Evolutionary conservation across 1,140 invertebrate genomes (phyloP).

Genomic region (Bombus soroeensis): DNA sequence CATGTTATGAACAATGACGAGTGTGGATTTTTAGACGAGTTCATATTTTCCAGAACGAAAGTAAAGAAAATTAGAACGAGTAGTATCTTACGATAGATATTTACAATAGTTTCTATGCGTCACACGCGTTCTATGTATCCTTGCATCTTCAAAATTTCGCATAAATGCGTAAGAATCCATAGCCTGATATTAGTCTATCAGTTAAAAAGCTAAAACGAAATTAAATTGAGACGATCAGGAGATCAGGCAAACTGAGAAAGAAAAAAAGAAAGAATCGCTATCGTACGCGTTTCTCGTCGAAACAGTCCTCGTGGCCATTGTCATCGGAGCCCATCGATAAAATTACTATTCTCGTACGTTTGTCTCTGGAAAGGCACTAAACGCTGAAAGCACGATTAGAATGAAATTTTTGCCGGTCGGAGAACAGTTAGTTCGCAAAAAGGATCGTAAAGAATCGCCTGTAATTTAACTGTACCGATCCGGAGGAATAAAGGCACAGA

Average conservation of each 20-base stretch:
- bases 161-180: background rate
- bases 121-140: background rate
- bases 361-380: conserved; percentile 6
- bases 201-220: background rate
- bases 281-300: background rate
- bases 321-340: background rate
- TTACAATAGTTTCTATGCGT: too few relatives aligned
- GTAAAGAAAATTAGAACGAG: too few relatives aligned
- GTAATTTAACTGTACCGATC: conserved; percentile 17
- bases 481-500: conserved; percentile 8
- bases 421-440: background rate
- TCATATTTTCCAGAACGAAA: too few relatives aligned
- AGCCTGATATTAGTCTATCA: background rate
- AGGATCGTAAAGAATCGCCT: conserved; percentile 4
- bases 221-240: background rate
- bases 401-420: conserved; percentile 2
- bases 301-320: background rate
- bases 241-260: background rate
- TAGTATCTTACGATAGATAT: too few relatives aligned
- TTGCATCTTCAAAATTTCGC: background rate
- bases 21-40: too few relatives aligned
- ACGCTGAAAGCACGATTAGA: conserved; percentile 14
- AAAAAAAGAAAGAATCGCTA: background rate
- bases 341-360: conserved; percentile 19
- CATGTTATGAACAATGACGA: background rate